These are phyloP conservation scores for Ethmia dodecea DNA, from an alignment of 2,888 invertebrate genomes.

Conservation along the genomic window DNA sequence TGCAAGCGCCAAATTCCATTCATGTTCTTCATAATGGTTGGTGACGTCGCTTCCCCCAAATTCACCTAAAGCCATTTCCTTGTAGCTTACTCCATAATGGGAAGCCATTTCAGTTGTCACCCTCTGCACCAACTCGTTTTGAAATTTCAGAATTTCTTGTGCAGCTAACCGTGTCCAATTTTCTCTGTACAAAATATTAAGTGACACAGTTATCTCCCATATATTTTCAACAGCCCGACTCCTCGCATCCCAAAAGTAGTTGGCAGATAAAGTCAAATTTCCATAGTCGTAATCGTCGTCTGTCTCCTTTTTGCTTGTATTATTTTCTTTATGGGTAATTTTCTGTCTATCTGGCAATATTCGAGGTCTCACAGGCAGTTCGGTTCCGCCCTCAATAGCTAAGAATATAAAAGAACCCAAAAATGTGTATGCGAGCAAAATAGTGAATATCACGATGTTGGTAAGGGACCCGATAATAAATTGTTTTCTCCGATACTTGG, in stretches of 20 bases:
- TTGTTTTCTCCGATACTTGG: conserved; percentile 74
- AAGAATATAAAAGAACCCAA: conserved; percentile 89
- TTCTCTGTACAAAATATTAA: conserved; percentile 92
- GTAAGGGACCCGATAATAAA: conserved; percentile 86
- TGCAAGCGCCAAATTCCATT: conserved; percentile 93
- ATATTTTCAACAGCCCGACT: conserved; percentile 88
- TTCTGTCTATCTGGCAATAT: conserved; percentile 71
- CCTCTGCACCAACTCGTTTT: conserved; percentile 88
- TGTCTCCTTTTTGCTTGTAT: conserved; percentile 50
- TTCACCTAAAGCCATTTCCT: conserved; percentile 72
- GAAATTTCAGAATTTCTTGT: conserved; percentile 87
- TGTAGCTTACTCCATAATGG: conserved; percentile 74
- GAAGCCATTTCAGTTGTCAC: conserved; percentile 87
- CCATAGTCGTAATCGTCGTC: conserved; percentile 62
- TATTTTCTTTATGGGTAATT: conserved; percentile 69
- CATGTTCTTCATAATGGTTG: conserved; percentile 79
- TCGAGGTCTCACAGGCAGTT: conserved; percentile 69
- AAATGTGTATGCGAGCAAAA: conserved; percentile 88
- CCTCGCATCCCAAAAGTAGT: conserved; percentile 71
- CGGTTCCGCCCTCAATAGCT: conserved; percentile 86
- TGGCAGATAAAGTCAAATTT: conserved; percentile 61
- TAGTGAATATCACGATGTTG: conserved; percentile 88
- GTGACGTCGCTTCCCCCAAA: conserved; percentile 52
- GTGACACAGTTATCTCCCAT: conserved; percentile 92
- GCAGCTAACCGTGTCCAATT: conserved; percentile 93